Base-by-base conservation (phyloP, 2,113 vertebrate species). In the Madoqua kirkii region DNA sequence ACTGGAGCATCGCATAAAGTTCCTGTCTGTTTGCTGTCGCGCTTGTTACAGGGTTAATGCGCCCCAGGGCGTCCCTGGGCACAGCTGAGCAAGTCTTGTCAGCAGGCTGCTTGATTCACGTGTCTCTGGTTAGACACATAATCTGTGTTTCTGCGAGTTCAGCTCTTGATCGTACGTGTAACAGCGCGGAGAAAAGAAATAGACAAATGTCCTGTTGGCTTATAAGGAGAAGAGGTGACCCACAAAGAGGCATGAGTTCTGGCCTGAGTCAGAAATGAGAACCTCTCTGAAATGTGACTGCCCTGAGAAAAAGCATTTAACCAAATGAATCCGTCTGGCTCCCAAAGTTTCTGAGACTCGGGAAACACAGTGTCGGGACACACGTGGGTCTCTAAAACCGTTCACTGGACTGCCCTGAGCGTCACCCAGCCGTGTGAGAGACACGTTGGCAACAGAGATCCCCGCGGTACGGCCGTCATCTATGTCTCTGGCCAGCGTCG, bases 321-420 rank as follows among this genome's bases (percentile, higher is more conserved):
- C 23, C 31, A 54, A 27, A 40, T 60, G 13, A 83, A 23, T 33
- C 2, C 17, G 25, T 60, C 12, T 71, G 25, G 40, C 36, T 67
- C 23, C 27, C 57, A 48, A 78, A 62, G 54, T 36, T 11, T 85
- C 45, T 82, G 91, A 81, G 4, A 16, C 29, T 48, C 4, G 6
- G 13, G 45, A 14, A 59, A 2, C 23, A 25, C 0, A 3, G 52
- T 4, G 54, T 6, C 1, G 1, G 1, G 54, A 16, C 4, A 9
- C 23, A 19, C 0, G 3, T 3, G 40, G 15, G 11, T 60, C 31
- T 55, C 13, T 6, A 19, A 74, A 54, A n/a, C 5, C 31, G 15
- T 9, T 64, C 43, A 76, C 2, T 3, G 1, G 43, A 50, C 31
- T 23, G 31, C 45, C 16, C 45, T 52, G 25, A 33, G 7, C 45